Percentiles rank a stretch among this genome's conserved stretches.
These are phyloP conservation scores for Aspidoscelis tigris DNA, from an alignment of 2,113 vertebrate genomes.

Conservation along the genomic window DNA sequence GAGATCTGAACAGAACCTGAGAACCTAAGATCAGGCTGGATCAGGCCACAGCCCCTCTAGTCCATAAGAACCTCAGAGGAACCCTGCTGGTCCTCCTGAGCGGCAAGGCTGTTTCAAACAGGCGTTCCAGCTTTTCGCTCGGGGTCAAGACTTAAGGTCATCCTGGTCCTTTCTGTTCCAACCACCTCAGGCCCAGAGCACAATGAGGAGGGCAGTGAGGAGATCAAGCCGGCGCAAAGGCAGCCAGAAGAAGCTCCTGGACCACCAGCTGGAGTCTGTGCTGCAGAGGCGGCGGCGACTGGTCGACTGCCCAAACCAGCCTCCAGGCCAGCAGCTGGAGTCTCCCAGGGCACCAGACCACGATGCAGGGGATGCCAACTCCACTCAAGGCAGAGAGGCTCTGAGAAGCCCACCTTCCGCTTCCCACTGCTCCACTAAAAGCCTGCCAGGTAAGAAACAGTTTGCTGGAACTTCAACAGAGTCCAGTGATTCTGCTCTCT, in stretches of 20 bases:
- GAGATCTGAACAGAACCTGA: too few species aligned
- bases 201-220: constrained; percentile 50
- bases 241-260: constrained; percentile 61
- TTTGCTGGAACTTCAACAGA: background rate
- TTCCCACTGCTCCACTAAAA: background rate
- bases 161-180: rapidly evolving
- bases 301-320: background rate
- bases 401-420: background rate
- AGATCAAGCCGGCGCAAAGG: constrained; percentile 45
- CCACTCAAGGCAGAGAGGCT: background rate
- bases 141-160: too few species aligned
- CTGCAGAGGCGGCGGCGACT: constrained; percentile 79
- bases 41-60: too few species aligned
- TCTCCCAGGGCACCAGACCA: rapidly evolving
- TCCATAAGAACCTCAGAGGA: too few species aligned
- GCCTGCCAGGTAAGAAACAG: background rate
- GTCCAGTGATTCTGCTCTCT: background rate
- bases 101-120: too few species aligned
- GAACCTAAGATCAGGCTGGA: too few species aligned
- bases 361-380: too few species aligned
- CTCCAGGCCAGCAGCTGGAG: rapidly evolving
- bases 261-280: constrained; percentile 75
- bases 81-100: too few species aligned
- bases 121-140: background rate
- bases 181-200: constrained; percentile 46